Evolutionary conservation across 2,797 vertebrate genomes (phyloP), one percentile per base, ranked within the genome.

Genomic region (Lemur catta): DNA sequence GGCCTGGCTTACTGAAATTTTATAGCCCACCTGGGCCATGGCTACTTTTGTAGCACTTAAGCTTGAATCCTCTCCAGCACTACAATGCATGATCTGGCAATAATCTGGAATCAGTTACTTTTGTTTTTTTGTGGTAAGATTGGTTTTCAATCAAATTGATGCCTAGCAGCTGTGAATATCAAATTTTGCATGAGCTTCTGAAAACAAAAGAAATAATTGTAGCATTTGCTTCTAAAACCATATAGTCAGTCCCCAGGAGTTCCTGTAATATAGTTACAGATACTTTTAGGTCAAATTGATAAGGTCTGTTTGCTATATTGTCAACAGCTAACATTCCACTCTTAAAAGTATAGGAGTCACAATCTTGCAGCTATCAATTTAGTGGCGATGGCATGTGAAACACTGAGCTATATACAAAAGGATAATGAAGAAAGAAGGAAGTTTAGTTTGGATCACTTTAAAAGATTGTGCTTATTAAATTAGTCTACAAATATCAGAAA

Each of bases 1-100:
- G 98, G 96, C 1, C 0, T 96, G 93, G 95, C 84, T 9, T 26
- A 10, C 26, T 38, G 98, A 98, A 98, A 98, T 90, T 95, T 80
- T 96, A 98, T n/a, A 97, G 89, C 80, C 95, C 96, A 1, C 30
- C 95, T 85, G 97, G 81, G 93, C 89, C 17, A 35, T 7, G 26
- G 79, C 50, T 81, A 91, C n/a, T 95, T 96, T 61, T 30, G 55
- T 12, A 57, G 41, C 61, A 4, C 78, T 0, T 2, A 96, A 48
- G 55, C 75, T 67, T 35, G 91, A 78, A 30, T 79, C 92, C 61
- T 61, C 28, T 72, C 74, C 67, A 2, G 1, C 0, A 14, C 85
- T 24, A 33, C 38, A 1, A n/a, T 2, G 57, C 2, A 26, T 30
- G 63, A 69, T 63, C 94, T 55, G 65, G 65, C 35, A 6, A 72